Percentiles rank a stretch among this genome's conserved stretches.
phyloP scores from a whole-genome alignment of 2,888 invertebrate genomes.

The Sisyra terminalis region DNA sequence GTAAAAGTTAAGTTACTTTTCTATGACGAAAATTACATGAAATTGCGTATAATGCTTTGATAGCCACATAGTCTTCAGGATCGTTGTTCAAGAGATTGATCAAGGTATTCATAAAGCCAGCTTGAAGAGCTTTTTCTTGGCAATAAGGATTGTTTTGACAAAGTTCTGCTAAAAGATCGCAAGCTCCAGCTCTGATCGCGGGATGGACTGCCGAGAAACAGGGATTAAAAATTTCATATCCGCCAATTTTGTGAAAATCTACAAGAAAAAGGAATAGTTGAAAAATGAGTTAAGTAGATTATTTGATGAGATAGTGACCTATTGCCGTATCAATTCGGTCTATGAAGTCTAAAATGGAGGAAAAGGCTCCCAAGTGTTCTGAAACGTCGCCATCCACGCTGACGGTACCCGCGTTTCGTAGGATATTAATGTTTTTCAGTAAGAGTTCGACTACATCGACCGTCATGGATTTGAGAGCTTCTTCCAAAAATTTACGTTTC shows the following conservation, averaged over 20 bases:
- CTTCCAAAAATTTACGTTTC: slow-evolving; percentile 52
- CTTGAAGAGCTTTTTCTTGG: slow-evolving; percentile 51
- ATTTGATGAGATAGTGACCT: slow-evolving; percentile 32
- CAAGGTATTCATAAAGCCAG: slow-evolving; percentile 44
- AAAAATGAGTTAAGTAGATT: not conserved
- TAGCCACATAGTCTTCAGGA: slow-evolving; percentile 37
- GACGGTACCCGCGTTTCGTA: slow-evolving; percentile 33
- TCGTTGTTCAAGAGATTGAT: slow-evolving; percentile 37
- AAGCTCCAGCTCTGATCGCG: slow-evolving; percentile 43
- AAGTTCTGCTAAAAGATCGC: slow-evolving; percentile 56
- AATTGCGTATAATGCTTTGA: slow-evolving; percentile 60
- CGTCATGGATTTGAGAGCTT: slow-evolving; percentile 51
- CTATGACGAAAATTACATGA: too few species aligned
- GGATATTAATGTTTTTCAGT: slow-evolving; percentile 37
- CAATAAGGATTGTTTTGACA: slow-evolving; percentile 78
- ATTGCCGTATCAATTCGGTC: slow-evolving; percentile 67
- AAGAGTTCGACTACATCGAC: slow-evolving; percentile 52
- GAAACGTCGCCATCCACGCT: slow-evolving; percentile 33
- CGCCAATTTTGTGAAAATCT: slow-evolving; percentile 77
- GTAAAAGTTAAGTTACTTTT: slow-evolving; percentile 22
- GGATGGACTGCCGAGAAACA: slow-evolving; percentile 45
- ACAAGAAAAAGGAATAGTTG: slow-evolving; percentile 11
- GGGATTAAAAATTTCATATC: slow-evolving; percentile 51
- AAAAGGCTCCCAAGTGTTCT: slow-evolving; percentile 45
- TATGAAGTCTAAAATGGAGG: slow-evolving; percentile 46